Conservation (phyloP, 2,888 invertebrate species). For the Seira ritae region DNA sequence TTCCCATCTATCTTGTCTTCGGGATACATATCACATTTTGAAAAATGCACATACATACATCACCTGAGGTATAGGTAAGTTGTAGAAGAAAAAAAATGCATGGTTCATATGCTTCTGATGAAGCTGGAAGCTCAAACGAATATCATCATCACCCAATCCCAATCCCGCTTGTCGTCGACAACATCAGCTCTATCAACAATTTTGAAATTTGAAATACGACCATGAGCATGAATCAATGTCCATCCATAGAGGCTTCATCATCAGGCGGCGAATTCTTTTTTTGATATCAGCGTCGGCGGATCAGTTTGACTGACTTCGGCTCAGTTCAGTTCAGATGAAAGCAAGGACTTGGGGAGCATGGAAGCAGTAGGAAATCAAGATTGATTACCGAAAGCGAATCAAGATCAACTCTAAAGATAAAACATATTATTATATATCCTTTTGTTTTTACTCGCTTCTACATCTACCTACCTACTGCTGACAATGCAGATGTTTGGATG, state of each 20-base stretch:
- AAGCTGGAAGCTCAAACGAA: background rate
- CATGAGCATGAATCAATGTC: constrained; percentile 37
- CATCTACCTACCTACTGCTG: constrained; percentile 25
- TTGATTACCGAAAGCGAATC: constrained; percentile 39
- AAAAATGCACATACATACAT: too few relatives aligned
- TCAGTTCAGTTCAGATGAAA: constrained; percentile 12
- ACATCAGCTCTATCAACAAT: constrained; percentile 14
- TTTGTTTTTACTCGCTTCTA: constrained; percentile 33
- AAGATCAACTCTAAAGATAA: constrained; percentile 28
- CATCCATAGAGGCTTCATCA: too few relatives aligned
- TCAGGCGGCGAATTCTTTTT: constrained; percentile 31
- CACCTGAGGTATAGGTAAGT: too few relatives aligned
- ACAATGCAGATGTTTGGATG: too few relatives aligned
- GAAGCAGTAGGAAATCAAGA: constrained; percentile 42
- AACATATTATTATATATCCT: too few relatives aligned
- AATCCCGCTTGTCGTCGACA: too few relatives aligned
- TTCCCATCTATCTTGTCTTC: background rate
- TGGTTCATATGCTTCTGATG: background rate
- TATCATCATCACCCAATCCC: constrained; percentile 36
- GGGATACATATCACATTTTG: too few relatives aligned
- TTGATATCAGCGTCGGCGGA: constrained; percentile 25
- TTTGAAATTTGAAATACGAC: too few relatives aligned
- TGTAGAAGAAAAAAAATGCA: constrained; percentile 22
- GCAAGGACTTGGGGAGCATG: constrained; percentile 28
- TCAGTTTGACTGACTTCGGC: background rate